phyloP scores from a whole-genome alignment of 2,113 vertebrate genomes.

The Rynchops niger region DNA sequence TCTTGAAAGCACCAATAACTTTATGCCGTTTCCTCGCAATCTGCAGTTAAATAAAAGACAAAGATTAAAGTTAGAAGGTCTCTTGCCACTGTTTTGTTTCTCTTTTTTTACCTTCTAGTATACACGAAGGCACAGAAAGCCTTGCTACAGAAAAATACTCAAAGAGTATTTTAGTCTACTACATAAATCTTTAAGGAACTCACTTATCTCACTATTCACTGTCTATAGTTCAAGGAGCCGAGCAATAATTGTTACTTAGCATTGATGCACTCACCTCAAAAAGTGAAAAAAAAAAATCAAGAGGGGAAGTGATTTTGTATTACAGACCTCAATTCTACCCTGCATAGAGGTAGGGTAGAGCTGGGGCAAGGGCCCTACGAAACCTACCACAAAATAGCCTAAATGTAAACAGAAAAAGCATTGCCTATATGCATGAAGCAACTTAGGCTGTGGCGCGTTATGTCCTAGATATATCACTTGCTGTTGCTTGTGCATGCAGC shows the following conservation, averaged over 20 bases:
- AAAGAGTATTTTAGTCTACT: background rate
- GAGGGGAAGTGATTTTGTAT: background rate
- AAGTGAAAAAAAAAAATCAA: background rate
- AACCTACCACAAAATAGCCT: background rate
- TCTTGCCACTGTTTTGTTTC: background rate
- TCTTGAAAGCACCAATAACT: constrained; percentile 93
- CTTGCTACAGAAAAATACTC: background rate
- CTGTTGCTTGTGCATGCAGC: background rate
- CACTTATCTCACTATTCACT: background rate
- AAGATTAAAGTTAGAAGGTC: background rate
- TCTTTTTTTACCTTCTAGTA: background rate
- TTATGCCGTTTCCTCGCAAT: constrained; percentile 96
- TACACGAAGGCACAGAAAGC: background rate
- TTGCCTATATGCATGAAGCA: background rate
- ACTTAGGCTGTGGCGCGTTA: background rate
- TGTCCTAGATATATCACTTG: background rate
- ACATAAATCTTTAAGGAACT: background rate
- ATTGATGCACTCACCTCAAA: background rate
- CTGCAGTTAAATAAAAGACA: constrained; percentile 60
- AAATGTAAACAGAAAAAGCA: background rate
- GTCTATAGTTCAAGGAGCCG: background rate
- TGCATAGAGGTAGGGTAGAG: background rate
- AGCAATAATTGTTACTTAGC: background rate
- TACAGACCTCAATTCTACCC: background rate
- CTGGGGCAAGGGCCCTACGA: background rate